Base-by-base conservation (phyloP, 2,888 invertebrate species). In the Athripsodes cinereus region DNA sequence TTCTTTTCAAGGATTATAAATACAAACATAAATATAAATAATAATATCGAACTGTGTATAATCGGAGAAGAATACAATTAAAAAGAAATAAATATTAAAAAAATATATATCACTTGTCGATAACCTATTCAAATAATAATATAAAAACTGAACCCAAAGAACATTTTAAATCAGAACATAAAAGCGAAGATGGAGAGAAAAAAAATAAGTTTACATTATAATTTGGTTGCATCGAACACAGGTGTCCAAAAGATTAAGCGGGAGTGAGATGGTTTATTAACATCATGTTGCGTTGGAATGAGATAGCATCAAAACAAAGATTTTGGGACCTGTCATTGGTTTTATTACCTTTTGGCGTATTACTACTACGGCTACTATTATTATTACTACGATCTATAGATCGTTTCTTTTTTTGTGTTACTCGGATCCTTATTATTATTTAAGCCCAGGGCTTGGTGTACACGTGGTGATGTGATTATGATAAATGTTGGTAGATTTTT, bases 281-380 rank as follows among this genome's bases (percentile, higher is more conserved):
- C 11, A 20, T 5, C 16, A 20, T 22, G 19, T 18, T 10, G 20
- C 21, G 55, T 22, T 53, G 26, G 51, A 60, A 31, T 48, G 60
- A 57, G 58, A 62, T 53, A 54, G 52, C 35, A 59, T 53, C 58
- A 62, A 60, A 62, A 62, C 58, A 62, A 62, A 60, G 55, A n/a
- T 58, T 62, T 62, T 59, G 59, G 55, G 55, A 56, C 60, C 61
- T 54, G 60, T 55, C 56, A 40, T 54, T 44, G 35, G 40, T 59
- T 48, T 46, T 61, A 53, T 58, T 58, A 50, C 48, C 52, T 57
- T 51, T 55, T 52, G 52, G 52, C 53, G 52, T 57, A 55, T 26
- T 6, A 26, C 10, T 10, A 26, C 10, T 26, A 26, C 10, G 3
- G n/a, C n/a, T n/a, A 26, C 10, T 26, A 26, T 10, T 26, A 26